Base-by-base conservation (phyloP, 1,140 invertebrate genomes). In the Drosophila serrata region DNA sequence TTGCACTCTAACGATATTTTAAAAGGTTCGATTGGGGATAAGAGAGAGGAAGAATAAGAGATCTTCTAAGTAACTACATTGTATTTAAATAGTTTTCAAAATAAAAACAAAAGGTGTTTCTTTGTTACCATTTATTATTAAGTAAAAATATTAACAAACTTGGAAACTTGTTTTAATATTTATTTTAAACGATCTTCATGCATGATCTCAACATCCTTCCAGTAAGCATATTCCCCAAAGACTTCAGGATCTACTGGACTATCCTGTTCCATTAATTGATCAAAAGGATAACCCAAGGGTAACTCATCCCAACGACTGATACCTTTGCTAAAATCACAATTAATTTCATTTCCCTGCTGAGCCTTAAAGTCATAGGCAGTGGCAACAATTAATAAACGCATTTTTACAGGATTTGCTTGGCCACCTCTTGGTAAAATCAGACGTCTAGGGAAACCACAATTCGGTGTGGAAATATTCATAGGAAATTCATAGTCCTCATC, bases 241-340 rank as follows among this genome's bases (percentile, higher is more conserved):
- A 78, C 15, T 9, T 74, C 58, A 8, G 5, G 7, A 8, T 27
- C 17, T n/a, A n/a, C 12, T 22, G 4, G 1, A 1, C 0, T 15
- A 0, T 48, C 39, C n/a, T 61, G 39, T 6, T 74, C 72, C 19
- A 72, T 7, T 17, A 46, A n/a, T 6, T 45, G 15, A 4, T 88
- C 79, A 13, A 87, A 87, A 6, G 84, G 79, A 53, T 73, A 82
- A 6, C 43, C 84, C 5, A 61, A 56, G 0, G 84, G 67, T 9
- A 81, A n/a, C 9, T 74, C 74, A 55, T 85, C 80, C 72, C 81
- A 84, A 29, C 72, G 64, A 53, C 46, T 77, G 0, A 84, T 51
- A 7, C 77, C 77, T 7, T 60, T 60, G 37, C 40, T 65, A 4
- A 87, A 75, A 48, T 87, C 76, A 35, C 82, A 87, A n/a, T 62